A percentile compares a stretch with the other conserved stretches of the same genome.
phyloP scores from a whole-genome alignment of 2,888 invertebrate species.

The Tetragonisca angustula region DNA sequence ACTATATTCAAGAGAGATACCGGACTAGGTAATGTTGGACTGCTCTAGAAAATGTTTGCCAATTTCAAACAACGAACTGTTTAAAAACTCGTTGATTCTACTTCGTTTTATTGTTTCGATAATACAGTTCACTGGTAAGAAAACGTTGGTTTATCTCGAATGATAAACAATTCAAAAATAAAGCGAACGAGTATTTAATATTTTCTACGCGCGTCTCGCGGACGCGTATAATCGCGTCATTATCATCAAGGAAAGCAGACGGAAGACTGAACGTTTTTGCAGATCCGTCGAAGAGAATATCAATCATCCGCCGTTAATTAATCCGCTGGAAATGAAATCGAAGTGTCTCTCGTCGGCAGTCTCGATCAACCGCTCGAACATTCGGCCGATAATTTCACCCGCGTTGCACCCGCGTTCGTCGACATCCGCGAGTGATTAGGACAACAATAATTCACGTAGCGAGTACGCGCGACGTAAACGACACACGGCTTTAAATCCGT shows the following conservation, averaged over 20 bases:
- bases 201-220: not conserved
- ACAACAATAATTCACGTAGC: constrained; percentile 8
- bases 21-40: not conserved
- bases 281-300: too few relatives aligned
- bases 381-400: too few relatives aligned
- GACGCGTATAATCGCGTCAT: too few relatives aligned
- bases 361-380: not conserved
- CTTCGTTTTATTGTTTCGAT: too few relatives aligned
- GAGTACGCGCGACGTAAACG: not conserved
- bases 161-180: not conserved
- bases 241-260: too few relatives aligned
- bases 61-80: not conserved
- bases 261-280: too few relatives aligned
- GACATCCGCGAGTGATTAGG: constrained; percentile 16
- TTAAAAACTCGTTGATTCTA: too few relatives aligned
- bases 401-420: not conserved
- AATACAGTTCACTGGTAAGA: too few relatives aligned
- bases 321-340: too few relatives aligned
- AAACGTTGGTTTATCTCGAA: too few relatives aligned
- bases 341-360: not conserved
- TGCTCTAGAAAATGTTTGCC: not conserved
- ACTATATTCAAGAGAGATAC: not conserved
- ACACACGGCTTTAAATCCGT: constrained; percentile 11
- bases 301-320: too few relatives aligned
- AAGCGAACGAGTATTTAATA: not conserved